A percentile compares a stretch with the other conserved stretches of the same genome.
Evolutionary conservation across 2,888 invertebrate species (phyloP).

Genomic region (Platycnemis pennipes): DNA sequence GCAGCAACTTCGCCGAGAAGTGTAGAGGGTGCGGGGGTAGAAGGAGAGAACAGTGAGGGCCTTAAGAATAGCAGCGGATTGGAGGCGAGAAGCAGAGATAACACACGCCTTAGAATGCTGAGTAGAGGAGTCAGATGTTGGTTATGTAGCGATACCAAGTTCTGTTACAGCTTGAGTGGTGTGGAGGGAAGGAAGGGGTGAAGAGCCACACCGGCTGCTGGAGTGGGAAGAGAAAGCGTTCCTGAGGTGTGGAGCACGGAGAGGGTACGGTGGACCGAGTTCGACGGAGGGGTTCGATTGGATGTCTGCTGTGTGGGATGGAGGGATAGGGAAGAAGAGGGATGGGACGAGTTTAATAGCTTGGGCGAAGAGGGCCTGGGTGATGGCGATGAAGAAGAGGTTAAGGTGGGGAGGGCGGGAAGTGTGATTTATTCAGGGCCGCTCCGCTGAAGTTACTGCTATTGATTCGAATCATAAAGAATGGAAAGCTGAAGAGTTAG

Average conservation of each 20-base stretch:
- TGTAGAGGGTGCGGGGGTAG: background rate
- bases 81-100: conserved; percentile 39
- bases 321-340: background rate
- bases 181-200: background rate
- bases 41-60: background rate
- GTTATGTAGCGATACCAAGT: conserved; percentile 36
- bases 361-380: background rate
- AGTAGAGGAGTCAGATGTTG: conserved; percentile 31
- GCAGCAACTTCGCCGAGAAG: background rate
- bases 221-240: no score
- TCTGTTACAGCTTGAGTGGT: conserved; percentile 7
- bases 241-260: background rate
- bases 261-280: background rate
- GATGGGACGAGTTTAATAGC: background rate
- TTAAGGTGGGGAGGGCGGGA: background rate
- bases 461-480: background rate
- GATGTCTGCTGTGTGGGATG: background rate
- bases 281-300: background rate
- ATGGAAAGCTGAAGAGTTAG: background rate
- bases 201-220: background rate
- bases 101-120: conserved; percentile 36
- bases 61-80: conserved; percentile 29
- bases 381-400: background rate
- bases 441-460: background rate
- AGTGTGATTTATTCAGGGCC: background rate